These are phyloP conservation scores for Chloroceryle amazona DNA, from an alignment of 2,797 vertebrate genomes.

Conservation along the genomic window DNA sequence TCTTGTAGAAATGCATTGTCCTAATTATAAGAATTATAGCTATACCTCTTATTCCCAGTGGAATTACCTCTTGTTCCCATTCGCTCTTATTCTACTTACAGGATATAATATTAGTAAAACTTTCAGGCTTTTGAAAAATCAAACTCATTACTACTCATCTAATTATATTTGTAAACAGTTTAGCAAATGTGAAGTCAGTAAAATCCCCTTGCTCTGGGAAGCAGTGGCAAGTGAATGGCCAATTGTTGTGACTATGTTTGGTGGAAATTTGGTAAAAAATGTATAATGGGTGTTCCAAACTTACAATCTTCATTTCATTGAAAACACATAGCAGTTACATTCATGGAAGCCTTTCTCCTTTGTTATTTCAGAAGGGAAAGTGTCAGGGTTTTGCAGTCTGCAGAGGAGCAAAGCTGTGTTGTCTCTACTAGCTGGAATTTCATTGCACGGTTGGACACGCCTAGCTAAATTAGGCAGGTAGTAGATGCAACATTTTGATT, in stretches of 20 bases:
- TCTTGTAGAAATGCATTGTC: not conserved
- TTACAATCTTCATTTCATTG: not conserved
- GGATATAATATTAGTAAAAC: not conserved
- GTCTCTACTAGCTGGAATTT: not conserved
- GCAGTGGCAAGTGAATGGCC: not conserved
- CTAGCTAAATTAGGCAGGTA: not conserved
- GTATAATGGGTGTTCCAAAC: not conserved
- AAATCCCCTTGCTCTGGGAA: not conserved
- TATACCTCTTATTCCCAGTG: not conserved
- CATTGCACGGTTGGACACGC: fast-evolving
- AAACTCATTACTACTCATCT: not conserved
- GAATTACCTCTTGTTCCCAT: not conserved
- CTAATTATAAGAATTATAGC: not conserved
- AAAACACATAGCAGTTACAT: not conserved
- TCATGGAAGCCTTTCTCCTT: not conserved
- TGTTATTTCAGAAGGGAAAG: not conserved
- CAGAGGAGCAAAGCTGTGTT: not conserved
- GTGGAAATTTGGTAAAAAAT: not conserved
- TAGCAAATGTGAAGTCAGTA: not conserved
- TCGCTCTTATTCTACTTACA: not conserved
- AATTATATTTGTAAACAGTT: not conserved
- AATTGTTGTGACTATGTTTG: not conserved
- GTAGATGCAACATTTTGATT: not conserved
- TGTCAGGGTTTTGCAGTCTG: not conserved
- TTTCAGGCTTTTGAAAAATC: not conserved